phyloP scores from a whole-genome alignment of 2,888 invertebrate species.

The Eristalis tenax region DNA sequence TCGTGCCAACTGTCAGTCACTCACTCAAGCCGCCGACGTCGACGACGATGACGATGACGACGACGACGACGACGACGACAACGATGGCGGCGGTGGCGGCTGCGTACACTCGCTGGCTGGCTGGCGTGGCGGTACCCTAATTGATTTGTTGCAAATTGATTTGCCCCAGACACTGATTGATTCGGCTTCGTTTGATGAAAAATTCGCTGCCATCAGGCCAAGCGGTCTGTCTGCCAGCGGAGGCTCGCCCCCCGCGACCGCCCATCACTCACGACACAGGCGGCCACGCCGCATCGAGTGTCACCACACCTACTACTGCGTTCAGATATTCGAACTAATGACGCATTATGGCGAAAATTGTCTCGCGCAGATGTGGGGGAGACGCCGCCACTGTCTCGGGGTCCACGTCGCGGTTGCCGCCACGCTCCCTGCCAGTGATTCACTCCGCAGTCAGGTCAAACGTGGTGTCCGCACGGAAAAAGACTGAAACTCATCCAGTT shows the following conservation, averaged over 20 bases:
- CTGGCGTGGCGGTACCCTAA: constrained; percentile 47
- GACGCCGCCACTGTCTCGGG: constrained; percentile 36
- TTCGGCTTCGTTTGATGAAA: constrained; percentile 64
- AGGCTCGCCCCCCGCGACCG: not conserved
- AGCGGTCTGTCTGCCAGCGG: not conserved
- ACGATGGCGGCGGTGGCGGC: not conserved
- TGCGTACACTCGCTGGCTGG: not conserved
- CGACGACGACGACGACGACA: too few species aligned
- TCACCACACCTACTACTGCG: constrained; percentile 33
- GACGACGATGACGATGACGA: too few species aligned
- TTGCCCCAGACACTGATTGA: constrained; percentile 62
- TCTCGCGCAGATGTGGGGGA: constrained; percentile 55
- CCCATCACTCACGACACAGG: not conserved
- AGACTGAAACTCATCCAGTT: constrained; percentile 38
- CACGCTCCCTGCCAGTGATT: constrained; percentile 43
- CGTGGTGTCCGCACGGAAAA: not conserved
- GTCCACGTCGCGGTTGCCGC: not conserved
- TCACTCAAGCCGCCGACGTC: not conserved
- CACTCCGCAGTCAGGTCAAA: constrained; percentile 9
- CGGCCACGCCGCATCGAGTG: constrained; percentile 2
- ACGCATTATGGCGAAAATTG: constrained; percentile 52
- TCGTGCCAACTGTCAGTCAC: constrained; percentile 5
- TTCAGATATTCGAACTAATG: constrained; percentile 60
- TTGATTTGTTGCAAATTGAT: constrained; percentile 68
- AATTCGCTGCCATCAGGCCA: constrained; percentile 45